Base-by-base conservation (phyloP, 92 coral and sea anemone species). In the Epizoanthus illoricatus region DNA sequence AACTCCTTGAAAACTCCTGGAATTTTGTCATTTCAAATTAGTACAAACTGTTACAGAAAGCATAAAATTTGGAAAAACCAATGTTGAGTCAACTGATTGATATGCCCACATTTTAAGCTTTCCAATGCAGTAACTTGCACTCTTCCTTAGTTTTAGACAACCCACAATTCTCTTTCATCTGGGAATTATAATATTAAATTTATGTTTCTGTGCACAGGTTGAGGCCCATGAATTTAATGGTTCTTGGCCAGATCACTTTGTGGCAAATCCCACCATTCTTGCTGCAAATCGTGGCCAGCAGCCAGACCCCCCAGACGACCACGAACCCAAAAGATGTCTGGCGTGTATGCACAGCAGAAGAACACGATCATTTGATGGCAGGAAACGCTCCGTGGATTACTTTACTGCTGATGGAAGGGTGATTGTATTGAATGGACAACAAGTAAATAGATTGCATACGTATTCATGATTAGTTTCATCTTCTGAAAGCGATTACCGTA, bases 161-260 rank as follows among this genome's bases (percentile, higher is more conserved):
- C 52, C 21, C 4, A 10, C 64, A 13, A 6, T 47, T 49, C 20
- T 15, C 47, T 58, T 23, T n/a, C 3, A 24, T 8, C 40, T 18
- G 75, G 45, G 76, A 54, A 55, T 63, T n/a, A n/a, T n/a, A n/a
- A n/a, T 28, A 28, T 28, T 15, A 54, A 18, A 39, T 17, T 24
- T 58, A 16, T 15, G 76, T 72, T 71, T 59, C 58, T 64, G 2
- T 58, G 24, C 15, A 61, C 82, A 95, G 98, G 94, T 94, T 5
- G 95, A 91, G 36, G 74, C 85, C 4, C 90, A 86, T 72, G 85
- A 86, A 70, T 96, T 88, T 87, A 90, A 91, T 85, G 99, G 99
- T 24, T 96, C 99, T 1, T 96, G 99, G 99, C 91, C 99, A 4
- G 99, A 88, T 23, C 91, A 96, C 85, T 96, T 96, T 76, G 89